These are phyloP conservation scores for Spea multiplicata DNA, from an alignment of 2,113 vertebrate genomes.

Conservation along the genomic window DNA sequence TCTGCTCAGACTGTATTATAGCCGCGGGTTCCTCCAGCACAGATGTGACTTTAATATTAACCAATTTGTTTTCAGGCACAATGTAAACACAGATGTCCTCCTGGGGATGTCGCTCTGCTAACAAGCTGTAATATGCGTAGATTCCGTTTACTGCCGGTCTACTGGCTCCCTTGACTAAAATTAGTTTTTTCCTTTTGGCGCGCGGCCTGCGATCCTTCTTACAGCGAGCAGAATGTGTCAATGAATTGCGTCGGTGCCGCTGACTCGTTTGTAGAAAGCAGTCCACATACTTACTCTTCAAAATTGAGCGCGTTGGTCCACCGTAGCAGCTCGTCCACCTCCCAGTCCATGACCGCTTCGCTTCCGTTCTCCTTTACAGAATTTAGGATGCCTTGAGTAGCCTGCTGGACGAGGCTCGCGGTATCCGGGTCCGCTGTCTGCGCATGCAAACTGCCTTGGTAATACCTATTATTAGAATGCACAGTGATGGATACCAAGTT, in stretches of 20 bases:
- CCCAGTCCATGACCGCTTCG: constrained; percentile 66
- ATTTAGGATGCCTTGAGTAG: constrained; percentile 59
- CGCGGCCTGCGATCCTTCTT: neutral
- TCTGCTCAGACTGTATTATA: neutral
- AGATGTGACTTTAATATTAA: neutral
- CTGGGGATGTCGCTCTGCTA: constrained; percentile 4
- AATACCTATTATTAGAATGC: constrained; percentile 62
- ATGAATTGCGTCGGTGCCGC: neutral
- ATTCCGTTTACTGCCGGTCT: constrained; percentile 9
- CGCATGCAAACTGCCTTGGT: constrained; percentile 56
- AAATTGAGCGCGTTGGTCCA: constrained; percentile 75
- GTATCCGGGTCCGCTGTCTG: constrained; percentile 49
- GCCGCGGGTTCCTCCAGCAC: neutral
- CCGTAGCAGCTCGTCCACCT: constrained; percentile 74
- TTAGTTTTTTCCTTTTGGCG: neutral
- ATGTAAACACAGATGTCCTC: constrained; percentile 27
- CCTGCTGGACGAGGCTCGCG: constrained; percentile 57
- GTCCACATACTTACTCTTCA: constrained; percentile 63
- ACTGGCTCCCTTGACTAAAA: constrained; percentile 1
- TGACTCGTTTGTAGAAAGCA: neutral
- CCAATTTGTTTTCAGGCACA: neutral
- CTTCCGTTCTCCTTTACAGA: constrained; percentile 52
- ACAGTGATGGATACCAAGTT: neutral
- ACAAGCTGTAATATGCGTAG: constrained; percentile 24
- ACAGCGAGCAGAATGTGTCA: constrained; percentile 7